Evolutionary conservation across 1,140 invertebrate genomes (phyloP), one percentile per base, ranked within the genome.

Genomic region (Drosophila nikananu): DNA sequence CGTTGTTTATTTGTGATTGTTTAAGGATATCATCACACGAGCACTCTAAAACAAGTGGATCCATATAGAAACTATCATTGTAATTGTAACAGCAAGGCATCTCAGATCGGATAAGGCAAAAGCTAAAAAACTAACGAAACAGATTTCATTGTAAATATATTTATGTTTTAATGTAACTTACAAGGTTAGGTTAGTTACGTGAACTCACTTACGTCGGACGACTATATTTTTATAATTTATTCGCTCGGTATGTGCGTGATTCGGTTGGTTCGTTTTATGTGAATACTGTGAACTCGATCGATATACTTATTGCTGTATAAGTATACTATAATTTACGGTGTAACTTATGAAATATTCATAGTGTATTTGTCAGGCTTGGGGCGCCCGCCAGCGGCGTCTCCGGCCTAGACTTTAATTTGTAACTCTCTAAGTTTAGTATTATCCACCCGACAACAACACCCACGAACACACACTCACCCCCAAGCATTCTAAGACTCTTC

Each of bases 161-260:
- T 77, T 78, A 84, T 84, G 77, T 81, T 84, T 65, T 74, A 84
- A 80, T 5, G 60, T 84, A 84, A 77, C 70, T 83, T 71, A 80
- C 64, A 64, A 66, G 76, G 30, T 73, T 83, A 83, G 77, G 75
- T 78, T 86, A 67, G 77, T 63, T 57, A 80, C 77, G 81, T 62
- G 19, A 30, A 70, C 37, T 58, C 55, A 55, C 64, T 52, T n/a
- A 42, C 61, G 58, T 67, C 72, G 60, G 62, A 73, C 73, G 77
- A 83, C 71, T 81, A 83, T 87, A 87, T 86, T 86, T 86, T 89
- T 86, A 80, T 86, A 86, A 89, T 83, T 87, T 87, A 78, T 73
- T 73, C 80, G 60, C 58, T 52, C 21, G 54, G 9, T 19, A 41
- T 41, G 15, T 39, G 37, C 39, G 39, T 41, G 39, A 42, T 42